These are phyloP conservation scores for Struthidea cinerea DNA, from an alignment of 2,113 vertebrate genomes.

Conservation along the genomic window DNA sequence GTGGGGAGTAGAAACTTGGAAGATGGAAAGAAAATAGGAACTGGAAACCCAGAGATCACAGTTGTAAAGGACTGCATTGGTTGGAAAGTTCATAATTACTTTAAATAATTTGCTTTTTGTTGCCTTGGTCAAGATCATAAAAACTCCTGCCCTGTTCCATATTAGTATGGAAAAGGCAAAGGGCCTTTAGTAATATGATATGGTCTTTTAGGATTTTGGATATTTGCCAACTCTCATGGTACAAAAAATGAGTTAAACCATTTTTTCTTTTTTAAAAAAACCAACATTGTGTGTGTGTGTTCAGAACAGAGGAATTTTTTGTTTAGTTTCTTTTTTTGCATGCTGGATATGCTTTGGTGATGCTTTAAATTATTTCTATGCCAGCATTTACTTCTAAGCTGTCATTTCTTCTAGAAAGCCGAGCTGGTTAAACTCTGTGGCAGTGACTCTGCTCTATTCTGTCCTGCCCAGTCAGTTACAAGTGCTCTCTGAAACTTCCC, in stretches of 20 bases:
- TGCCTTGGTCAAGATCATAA: background rate
- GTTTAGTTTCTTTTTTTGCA: background rate
- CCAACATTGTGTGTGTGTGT: background rate
- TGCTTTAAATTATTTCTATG: background rate
- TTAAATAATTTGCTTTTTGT: background rate
- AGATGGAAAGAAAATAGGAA: background rate
- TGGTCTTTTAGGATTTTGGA: background rate
- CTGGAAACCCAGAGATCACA: accelerated
- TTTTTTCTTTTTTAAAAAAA: background rate
- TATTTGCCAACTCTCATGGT: background rate
- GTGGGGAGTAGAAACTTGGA: background rate
- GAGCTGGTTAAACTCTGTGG: background rate
- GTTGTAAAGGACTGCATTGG: background rate
- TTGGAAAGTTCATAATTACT: background rate
- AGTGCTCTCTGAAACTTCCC: background rate
- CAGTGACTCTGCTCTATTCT: background rate
- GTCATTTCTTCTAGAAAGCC: background rate
- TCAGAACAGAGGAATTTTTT: background rate
- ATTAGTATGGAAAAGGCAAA: background rate
- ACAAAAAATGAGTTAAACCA: background rate
- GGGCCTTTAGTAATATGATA: background rate
- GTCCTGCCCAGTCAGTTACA: background rate
- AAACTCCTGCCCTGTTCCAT: background rate
- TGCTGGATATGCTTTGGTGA: background rate
- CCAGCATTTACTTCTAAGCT: background rate